phyloP scores from a whole-genome alignment of 1,140 invertebrate species.

The Onthophagus taurus region DNA sequence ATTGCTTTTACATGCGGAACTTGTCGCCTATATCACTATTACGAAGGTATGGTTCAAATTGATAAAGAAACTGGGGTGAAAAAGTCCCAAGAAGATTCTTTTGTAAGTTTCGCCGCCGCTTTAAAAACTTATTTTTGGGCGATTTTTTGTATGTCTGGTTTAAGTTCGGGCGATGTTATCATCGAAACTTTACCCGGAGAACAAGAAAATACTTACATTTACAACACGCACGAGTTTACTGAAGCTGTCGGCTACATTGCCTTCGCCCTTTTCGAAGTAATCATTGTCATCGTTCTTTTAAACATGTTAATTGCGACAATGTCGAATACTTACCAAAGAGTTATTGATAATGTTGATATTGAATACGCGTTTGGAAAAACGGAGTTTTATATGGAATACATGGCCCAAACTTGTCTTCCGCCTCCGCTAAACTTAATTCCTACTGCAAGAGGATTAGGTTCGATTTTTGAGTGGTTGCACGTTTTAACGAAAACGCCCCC shows the following conservation, averaged over 20 bases:
- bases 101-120: constrained; percentile 46
- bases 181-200: constrained; percentile 46
- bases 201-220: constrained; percentile 36
- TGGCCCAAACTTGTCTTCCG: constrained; percentile 45
- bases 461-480: constrained; percentile 38
- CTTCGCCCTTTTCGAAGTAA: constrained; percentile 52
- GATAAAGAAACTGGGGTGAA: constrained; percentile 38
- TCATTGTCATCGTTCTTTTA: constrained; percentile 58
- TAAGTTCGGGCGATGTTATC: constrained; percentile 54
- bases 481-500: constrained; percentile 21
- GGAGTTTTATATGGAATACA: constrained; percentile 47
- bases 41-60: constrained; percentile 49
- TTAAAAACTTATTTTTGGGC: constrained; percentile 68
- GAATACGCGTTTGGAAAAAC: constrained; percentile 53
- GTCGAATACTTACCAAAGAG: constrained; percentile 62
- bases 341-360: constrained; percentile 48
- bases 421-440: constrained; percentile 48
- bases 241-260: constrained; percentile 53
- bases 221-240: constrained; percentile 49
- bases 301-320: constrained; percentile 74
- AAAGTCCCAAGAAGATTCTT: constrained; percentile 40
- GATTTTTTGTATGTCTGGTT: constrained; percentile 59
- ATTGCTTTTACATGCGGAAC: constrained; percentile 43
- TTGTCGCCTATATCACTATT: constrained; percentile 46
- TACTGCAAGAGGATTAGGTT: constrained; percentile 38